Conservation (phyloP, 2,888 invertebrate species). For the Spisula subtruncata region DNA sequence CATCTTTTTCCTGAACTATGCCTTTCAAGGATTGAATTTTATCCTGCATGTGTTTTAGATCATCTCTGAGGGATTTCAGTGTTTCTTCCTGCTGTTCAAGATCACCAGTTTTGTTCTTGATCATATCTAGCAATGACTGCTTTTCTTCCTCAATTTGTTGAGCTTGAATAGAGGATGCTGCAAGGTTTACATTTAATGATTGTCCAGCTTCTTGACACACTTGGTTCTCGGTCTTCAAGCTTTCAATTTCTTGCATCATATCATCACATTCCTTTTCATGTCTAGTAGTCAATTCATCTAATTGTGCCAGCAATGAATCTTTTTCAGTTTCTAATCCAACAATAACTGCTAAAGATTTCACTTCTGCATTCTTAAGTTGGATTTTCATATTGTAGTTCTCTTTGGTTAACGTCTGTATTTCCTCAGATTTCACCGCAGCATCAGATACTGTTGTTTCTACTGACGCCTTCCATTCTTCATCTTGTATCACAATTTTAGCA, state of each 20-base stretch:
- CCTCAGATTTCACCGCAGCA: slow-evolving; percentile 19
- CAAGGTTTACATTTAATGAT: slow-evolving; percentile 25
- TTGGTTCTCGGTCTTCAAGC: not conserved
- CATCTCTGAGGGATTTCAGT: slow-evolving; percentile 7
- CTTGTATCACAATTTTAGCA: not conserved
- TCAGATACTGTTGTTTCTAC: not conserved
- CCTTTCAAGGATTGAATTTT: not conserved
- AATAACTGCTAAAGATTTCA: slow-evolving; percentile 64
- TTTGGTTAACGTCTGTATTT: slow-evolving; percentile 40
- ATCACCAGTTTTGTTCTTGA: not conserved
- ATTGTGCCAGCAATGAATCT: slow-evolving; percentile 55
- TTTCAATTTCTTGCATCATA: slow-evolving; percentile 19
- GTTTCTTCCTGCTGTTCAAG: slow-evolving; percentile 7
- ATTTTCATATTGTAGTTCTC: slow-evolving; percentile 52
- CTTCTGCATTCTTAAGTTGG: slow-evolving; percentile 67
- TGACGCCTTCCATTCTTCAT: slow-evolving; percentile 28
- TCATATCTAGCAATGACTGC: not conserved
- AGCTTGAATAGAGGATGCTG: not conserved
- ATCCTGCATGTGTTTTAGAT: slow-evolving; percentile 3
- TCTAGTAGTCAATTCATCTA: slow-evolving; percentile 47
- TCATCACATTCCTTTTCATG: slow-evolving; percentile 1
- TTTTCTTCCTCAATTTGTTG: slow-evolving; percentile 49
- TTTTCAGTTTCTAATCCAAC: slow-evolving; percentile 67
- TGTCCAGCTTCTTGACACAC: slow-evolving; percentile 4
- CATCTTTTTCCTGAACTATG: slow-evolving; percentile 37